These are phyloP conservation scores for Chondrilla cf. caribensis DNA, from an alignment of 37 sponge, comb jelly and placozoan species.

Conservation along the genomic window DNA sequence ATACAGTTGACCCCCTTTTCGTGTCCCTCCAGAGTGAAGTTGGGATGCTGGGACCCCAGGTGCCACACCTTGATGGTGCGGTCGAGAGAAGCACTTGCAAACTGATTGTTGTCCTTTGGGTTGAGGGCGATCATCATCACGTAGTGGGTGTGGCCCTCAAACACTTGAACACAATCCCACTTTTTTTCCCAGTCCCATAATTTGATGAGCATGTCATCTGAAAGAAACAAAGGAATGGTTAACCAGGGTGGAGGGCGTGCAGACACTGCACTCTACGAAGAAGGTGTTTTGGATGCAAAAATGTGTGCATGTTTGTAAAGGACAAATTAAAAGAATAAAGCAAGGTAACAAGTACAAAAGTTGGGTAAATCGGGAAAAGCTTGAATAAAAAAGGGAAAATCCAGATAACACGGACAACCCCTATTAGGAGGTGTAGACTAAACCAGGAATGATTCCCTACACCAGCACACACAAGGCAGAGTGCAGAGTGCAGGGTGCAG, in stretches of 20 bases:
- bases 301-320: background rate
- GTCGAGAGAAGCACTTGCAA: slow-evolving; percentile 95
- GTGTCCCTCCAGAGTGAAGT: slow-evolving; percentile 98
- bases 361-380: no score
- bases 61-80: slow-evolving; percentile 97
- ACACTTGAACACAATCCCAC: slow-evolving; percentile 87
- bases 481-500: background rate
- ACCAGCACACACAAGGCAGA: no score
- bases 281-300: slow-evolving; percentile 8
- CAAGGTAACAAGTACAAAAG: background rate
- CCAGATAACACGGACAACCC: no score
- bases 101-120: slow-evolving; percentile 99
- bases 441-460: no score
- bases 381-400: no score
- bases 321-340: background rate
- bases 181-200: slow-evolving; percentile 99
- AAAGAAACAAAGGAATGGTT: background rate
- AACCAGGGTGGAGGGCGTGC: background rate
- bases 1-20: slow-evolving; percentile 95
- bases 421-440: no score
- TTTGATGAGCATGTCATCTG: slow-evolving; percentile 96
- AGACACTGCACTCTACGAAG: background rate
- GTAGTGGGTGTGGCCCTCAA: slow-evolving; percentile 98
- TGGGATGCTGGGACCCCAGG: slow-evolving; percentile 86
- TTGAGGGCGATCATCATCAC: slow-evolving; percentile 99